Conservation (phyloP, 2,797 vertebrate species). For the Gila robusta region DNA sequence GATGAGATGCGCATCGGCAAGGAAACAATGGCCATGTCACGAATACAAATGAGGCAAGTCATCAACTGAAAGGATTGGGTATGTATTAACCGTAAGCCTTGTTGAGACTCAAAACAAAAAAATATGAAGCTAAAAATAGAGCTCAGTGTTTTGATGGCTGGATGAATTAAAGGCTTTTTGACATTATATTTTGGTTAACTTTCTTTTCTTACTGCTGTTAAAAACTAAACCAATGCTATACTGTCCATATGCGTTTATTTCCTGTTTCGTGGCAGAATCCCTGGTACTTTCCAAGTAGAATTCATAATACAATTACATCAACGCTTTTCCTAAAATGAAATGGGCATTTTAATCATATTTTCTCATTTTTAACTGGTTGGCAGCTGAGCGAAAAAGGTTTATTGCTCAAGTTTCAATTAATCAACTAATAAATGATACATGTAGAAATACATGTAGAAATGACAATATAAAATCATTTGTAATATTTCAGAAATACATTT, state of each 20-base stretch:
- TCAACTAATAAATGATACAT: neutral
- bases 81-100: neutral
- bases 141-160: no score
- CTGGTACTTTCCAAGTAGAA: neutral
- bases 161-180: neutral
- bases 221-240: neutral
- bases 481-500: neutral
- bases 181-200: neutral
- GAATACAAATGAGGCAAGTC: slow-evolving; percentile 16
- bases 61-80: neutral
- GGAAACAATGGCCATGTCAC: slow-evolving; percentile 15
- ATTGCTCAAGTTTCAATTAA: neutral
- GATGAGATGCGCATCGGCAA: slow-evolving; percentile 65
- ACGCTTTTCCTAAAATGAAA: neutral
- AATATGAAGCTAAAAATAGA: neutral
- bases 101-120: neutral
- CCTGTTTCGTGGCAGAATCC: neutral
- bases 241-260: neutral
- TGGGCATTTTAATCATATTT: neutral
- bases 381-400: neutral
- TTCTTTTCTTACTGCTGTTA: neutral
- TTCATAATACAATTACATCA: neutral
- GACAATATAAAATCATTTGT: neutral
- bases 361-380: neutral
- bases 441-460: neutral